Evolutionary conservation across 2,113 vertebrate species (phyloP).

Genomic region (Crotalus helleri): DNA sequence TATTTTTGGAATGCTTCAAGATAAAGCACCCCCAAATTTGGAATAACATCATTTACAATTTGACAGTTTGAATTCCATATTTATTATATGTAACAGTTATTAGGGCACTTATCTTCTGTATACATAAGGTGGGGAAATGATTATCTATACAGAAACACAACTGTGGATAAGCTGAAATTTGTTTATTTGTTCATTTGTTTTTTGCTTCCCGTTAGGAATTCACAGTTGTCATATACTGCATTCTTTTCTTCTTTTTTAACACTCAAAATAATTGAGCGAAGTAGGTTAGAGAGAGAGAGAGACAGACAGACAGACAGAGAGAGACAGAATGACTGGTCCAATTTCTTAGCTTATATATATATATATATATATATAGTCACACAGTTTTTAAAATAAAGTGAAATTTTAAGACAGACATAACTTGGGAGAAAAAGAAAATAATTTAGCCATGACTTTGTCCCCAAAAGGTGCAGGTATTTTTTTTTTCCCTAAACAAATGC

Average conservation of each 20-base stretch:
- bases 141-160: background rate
- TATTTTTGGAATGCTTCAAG: background rate
- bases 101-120: background rate
- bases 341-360: background rate
- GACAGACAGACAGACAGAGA: background rate
- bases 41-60: background rate
- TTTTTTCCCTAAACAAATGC: constrained; percentile 22
- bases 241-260: background rate
- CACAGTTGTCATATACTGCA: background rate
- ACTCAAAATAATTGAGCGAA: background rate
- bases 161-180: background rate
- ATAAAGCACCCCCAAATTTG: background rate
- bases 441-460: constrained; percentile 14
- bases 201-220: background rate
- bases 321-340: background rate
- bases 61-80: background rate
- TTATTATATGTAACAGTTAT: background rate
- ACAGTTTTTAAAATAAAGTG: background rate
- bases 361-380: background rate
- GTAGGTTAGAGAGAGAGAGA: background rate
- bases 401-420: background rate
- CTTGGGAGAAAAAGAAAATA: background rate
- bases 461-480: background rate
- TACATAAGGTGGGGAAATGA: background rate
- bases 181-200: background rate